Conservation (phyloP, 2,797 vertebrate species). For the Australoheros facetus region DNA sequence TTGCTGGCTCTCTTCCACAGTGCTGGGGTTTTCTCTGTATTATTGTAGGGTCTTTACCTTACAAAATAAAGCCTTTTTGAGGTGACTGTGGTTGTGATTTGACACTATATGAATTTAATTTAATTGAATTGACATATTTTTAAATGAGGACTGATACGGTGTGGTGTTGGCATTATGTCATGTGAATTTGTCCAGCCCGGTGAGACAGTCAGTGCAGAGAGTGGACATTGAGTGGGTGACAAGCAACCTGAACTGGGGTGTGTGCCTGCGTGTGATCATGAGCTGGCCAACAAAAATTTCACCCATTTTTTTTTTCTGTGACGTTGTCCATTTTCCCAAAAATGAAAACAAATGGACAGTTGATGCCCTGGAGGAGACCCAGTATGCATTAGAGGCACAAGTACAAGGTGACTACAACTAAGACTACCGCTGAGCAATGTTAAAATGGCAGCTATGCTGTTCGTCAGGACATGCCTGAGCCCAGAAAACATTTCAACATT, state of each 20-base stretch:
- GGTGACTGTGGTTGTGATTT: no score
- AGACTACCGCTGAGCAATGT: background rate
- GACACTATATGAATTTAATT: no score
- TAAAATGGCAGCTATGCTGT: background rate
- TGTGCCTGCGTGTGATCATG: background rate
- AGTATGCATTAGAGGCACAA: rapidly evolving
- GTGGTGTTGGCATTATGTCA: background rate
- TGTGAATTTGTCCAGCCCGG: background rate
- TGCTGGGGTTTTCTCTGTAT: no score
- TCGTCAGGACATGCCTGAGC: no score
- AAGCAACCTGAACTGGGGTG: background rate
- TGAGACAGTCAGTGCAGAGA: no score
- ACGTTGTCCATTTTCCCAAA: background rate
- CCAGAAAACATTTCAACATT: no score
- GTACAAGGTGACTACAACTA: rapidly evolving
- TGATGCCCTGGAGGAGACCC: background rate
- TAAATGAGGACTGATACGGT: background rate
- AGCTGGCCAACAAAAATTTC: background rate
- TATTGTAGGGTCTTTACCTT: no score
- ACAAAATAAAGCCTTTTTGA: no score
- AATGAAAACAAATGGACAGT: background rate
- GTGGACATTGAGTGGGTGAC: background rate
- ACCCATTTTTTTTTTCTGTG: background rate
- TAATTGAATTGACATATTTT: background rate
- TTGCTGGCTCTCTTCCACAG: no score